Percentiles rank a stretch among this genome's conserved stretches.
These are phyloP conservation scores for Pterocles burchelli DNA, from an alignment of 2,113 vertebrate species.

Conservation along the genomic window DNA sequence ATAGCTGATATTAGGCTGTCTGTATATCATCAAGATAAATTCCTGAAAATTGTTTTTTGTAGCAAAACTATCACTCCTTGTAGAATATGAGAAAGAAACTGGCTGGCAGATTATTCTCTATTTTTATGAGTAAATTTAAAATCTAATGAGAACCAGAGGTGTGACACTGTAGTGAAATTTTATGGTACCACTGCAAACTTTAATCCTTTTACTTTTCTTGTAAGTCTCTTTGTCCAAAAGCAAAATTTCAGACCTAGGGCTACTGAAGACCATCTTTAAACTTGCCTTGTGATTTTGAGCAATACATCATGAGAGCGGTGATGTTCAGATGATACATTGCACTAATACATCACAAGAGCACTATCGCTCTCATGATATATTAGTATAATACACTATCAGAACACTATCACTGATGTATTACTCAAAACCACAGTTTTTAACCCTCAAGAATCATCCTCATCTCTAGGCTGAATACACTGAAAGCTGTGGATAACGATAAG, in stretches of 20 bases:
- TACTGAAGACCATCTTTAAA: conserved; percentile 63
- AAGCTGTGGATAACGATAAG: conserved; percentile 6
- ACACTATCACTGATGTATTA: conserved; percentile 66
- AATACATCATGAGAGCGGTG: conserved; percentile 60
- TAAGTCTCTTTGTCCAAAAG: conserved; percentile 50
- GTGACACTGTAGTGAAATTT: neutral
- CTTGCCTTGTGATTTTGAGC: conserved; percentile 62
- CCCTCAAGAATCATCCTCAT: conserved; percentile 43
- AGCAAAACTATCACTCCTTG: neutral
- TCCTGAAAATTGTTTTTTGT: neutral
- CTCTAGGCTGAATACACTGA: neutral
- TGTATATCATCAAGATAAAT: neutral
- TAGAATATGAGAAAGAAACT: neutral
- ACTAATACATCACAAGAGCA: conserved; percentile 65
- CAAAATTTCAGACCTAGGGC: conserved; percentile 45
- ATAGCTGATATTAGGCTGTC: neutral
- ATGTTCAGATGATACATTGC: conserved; percentile 69
- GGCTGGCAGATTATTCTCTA: neutral
- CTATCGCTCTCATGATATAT: conserved; percentile 68
- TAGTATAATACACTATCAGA: conserved; percentile 70
- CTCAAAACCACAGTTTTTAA: conserved; percentile 67
- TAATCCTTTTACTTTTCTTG: conserved; percentile 43
- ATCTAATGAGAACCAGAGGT: neutral
- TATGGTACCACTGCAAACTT: neutral
- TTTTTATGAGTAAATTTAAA: neutral